Evolutionary conservation across 2,797 vertebrate species (phyloP).

Genomic region (Gorsachius magnificus): DNA sequence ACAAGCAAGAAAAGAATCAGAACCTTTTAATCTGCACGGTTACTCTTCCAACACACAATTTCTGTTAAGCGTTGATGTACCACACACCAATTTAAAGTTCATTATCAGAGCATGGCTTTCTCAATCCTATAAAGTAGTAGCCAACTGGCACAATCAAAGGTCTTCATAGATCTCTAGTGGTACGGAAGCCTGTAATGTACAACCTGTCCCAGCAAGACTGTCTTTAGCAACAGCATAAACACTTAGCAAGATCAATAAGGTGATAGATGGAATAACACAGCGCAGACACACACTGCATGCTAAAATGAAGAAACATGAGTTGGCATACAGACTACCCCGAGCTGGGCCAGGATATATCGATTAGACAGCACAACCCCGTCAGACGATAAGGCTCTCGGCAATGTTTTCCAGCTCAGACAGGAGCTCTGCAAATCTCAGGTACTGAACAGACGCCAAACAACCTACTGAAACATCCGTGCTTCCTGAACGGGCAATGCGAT

Average conservation of each 20-base stretch:
- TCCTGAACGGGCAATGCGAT: accelerated
- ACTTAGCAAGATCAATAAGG: not conserved
- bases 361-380: not conserved
- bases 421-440: not conserved
- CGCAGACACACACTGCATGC: not conserved
- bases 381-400: not conserved
- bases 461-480: accelerated
- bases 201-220: not conserved
- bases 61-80: accelerated
- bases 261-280: not conserved
- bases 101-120: not conserved
- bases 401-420: not conserved
- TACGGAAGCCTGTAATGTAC: not conserved
- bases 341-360: not conserved
- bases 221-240: not conserved
- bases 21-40: not conserved
- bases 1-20: not conserved
- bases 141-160: conserved; percentile 5
- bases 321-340: not conserved
- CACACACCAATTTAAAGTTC: not conserved
- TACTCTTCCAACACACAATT: not conserved
- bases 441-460: not conserved
- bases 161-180: not conserved
- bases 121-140: not conserved
- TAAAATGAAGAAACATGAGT: not conserved